Conservation (phyloP, 2,797 vertebrate genomes). For the Sebastes steindachneri region DNA sequence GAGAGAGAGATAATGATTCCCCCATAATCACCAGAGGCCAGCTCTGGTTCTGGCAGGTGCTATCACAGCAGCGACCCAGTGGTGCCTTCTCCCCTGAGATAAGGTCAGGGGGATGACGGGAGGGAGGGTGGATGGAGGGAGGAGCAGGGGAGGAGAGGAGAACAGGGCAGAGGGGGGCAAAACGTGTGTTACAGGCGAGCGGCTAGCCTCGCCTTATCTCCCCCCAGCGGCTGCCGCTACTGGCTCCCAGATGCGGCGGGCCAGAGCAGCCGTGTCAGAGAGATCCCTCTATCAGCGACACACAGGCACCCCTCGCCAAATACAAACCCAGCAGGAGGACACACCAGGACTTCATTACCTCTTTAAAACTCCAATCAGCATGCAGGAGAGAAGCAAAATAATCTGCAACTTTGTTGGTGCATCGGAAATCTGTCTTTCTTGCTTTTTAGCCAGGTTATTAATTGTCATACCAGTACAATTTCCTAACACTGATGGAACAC, state of each 20-base stretch:
- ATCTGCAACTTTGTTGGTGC: conserved; percentile 62
- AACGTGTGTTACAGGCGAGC: conserved; percentile 76
- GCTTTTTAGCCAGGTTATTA: conserved; percentile 34
- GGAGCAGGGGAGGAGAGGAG: conserved; percentile 53
- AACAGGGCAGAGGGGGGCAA: conserved; percentile 60
- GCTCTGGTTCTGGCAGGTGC: conserved; percentile 80
- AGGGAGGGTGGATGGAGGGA: conserved; percentile 57
- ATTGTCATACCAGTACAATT: conserved; percentile 14
- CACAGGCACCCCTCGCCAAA: conserved; percentile 85
- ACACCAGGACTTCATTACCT: conserved; percentile 89
- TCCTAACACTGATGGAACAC: background rate
- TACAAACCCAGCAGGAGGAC: conserved; percentile 85
- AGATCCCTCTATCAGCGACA: conserved; percentile 90
- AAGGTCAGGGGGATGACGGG: conserved; percentile 82
- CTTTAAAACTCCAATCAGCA: conserved; percentile 82
- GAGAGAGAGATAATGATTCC: conserved; percentile 81
- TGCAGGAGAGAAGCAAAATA: conserved; percentile 66
- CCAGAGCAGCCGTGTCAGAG: conserved; percentile 84
- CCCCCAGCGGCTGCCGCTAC: conserved; percentile 78
- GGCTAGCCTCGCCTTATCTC: conserved; percentile 83
- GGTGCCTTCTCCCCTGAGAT: conserved; percentile 88
- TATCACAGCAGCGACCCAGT: conserved; percentile 85
- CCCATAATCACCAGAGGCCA: conserved; percentile 82
- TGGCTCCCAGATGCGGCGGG: conserved; percentile 77
- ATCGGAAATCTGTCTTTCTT: conserved; percentile 39